These are phyloP conservation scores for Hemithea aestivaria DNA, from an alignment of 2,888 invertebrate genomes.

Conservation along the genomic window DNA sequence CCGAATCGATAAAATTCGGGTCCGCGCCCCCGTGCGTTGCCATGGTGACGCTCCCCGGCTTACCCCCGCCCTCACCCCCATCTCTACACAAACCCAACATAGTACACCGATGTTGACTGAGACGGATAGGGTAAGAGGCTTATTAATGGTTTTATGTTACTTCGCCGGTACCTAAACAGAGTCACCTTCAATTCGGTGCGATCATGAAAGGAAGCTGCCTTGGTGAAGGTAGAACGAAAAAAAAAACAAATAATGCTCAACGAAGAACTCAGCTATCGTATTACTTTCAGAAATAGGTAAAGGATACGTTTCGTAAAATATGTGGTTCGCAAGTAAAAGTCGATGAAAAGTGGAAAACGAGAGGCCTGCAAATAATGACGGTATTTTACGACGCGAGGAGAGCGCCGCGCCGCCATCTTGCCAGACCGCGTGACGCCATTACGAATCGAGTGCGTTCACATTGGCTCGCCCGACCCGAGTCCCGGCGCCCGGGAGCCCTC, in stretches of 20 bases:
- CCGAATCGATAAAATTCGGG: conserved; percentile 79
- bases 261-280: too few relatives aligned
- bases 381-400: conserved; percentile 42
- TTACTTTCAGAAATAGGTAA: conserved; percentile 1
- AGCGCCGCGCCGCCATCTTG: conserved; percentile 59
- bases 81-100: conserved; percentile 52
- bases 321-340: conserved; percentile 32
- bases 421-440: conserved; percentile 78
- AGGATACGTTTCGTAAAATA: conserved; percentile 24
- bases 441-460: conserved; percentile 58
- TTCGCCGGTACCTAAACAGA: conserved; percentile 45
- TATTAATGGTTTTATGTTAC: conserved; percentile 78
- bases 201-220: conserved; percentile 8
- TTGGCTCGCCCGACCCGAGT: conserved; percentile 29
- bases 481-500: conserved; percentile 4
- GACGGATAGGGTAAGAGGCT: conserved; percentile 79
- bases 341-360: conserved; percentile 43
- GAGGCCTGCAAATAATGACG: conserved; percentile 51
- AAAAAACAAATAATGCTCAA: too few relatives aligned
- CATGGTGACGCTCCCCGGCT: conserved; percentile 60
- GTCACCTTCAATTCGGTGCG: conserved; percentile 23
- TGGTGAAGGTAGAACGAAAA: too few relatives aligned
- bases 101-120: conserved; percentile 77
- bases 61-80: conserved; percentile 39
- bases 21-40: conserved; percentile 71